Conservation (phyloP, 2,797 vertebrate species). For the Anguilla obscura region DNA sequence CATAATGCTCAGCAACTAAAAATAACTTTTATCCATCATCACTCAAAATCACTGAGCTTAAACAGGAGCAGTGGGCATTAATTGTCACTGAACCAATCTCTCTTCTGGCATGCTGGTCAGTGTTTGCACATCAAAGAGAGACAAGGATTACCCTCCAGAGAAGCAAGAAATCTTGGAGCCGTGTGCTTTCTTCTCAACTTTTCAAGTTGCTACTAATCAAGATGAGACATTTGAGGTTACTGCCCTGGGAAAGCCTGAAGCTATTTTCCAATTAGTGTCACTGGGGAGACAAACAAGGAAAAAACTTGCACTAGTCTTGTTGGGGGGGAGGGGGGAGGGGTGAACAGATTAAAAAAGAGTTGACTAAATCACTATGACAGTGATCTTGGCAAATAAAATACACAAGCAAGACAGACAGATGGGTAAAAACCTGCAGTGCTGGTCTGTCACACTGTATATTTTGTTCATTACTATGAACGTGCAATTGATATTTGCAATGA, state of each 20-base stretch:
- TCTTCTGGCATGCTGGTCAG: neutral
- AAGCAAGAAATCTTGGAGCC: conserved; percentile 31
- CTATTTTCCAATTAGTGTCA: conserved; percentile 80
- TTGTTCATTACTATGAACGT: conserved; percentile 58
- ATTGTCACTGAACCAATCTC: conserved; percentile 28
- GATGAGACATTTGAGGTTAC: conserved; percentile 65
- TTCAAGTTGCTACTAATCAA: conserved; percentile 74
- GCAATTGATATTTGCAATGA: conserved; percentile 50
- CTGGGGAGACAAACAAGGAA: conserved; percentile 68
- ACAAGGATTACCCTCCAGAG: conserved; percentile 11
- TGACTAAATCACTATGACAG: conserved; percentile 74
- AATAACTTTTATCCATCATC: conserved; percentile 52
- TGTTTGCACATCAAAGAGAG: neutral
- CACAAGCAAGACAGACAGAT: conserved; percentile 59
- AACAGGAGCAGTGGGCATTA: conserved; percentile 22
- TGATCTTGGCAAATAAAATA: conserved; percentile 72
- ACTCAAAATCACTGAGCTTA: conserved; percentile 26
- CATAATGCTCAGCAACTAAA: conserved; percentile 61
- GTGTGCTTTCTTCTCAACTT: conserved; percentile 57
- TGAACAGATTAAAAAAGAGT: conserved; percentile 45
- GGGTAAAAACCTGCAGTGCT: conserved; percentile 36
- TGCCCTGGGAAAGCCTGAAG: conserved; percentile 69
- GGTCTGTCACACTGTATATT: conserved; percentile 51
- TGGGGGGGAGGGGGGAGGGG: conserved; percentile 16
- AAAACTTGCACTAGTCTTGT: conserved; percentile 55